Percentiles rank a stretch among this genome's conserved stretches.
phyloP scores from a whole-genome alignment of 2,113 vertebrate species.

The Reinhardtius hippoglossoides region DNA sequence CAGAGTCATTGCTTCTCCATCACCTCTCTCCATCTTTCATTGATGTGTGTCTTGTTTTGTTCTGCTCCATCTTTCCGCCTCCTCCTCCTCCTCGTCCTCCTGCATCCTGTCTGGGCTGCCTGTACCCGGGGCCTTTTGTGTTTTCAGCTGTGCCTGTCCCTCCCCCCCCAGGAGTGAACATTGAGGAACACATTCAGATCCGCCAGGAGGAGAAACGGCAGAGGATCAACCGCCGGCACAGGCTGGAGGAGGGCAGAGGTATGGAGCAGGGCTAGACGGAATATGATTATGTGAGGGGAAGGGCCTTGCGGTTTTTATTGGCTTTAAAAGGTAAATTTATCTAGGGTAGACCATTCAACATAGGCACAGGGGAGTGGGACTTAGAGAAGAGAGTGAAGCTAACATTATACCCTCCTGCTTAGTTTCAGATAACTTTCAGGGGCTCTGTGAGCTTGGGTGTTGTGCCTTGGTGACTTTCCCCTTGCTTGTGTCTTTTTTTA shows the following conservation, averaged over 20 bases:
- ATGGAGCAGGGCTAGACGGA: slow-evolving; percentile 49
- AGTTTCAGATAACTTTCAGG: slow-evolving; percentile 23
- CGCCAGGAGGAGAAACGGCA: slow-evolving; percentile 97
- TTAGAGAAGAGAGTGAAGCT: slow-evolving; percentile 1
- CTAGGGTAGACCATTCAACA: slow-evolving; percentile 2
- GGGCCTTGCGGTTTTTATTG: not conserved
- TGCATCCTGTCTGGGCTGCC: slow-evolving; percentile 71
- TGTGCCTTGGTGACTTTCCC: slow-evolving; percentile 69
- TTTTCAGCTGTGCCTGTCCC: slow-evolving; percentile 95
- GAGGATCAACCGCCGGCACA: slow-evolving; percentile 92
- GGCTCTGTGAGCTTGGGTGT: slow-evolving; percentile 66
- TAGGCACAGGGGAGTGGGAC: slow-evolving; percentile 2
- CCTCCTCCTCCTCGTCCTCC: slow-evolving; percentile 35
- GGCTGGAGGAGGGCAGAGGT: slow-evolving; percentile 97
- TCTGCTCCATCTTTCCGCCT: slow-evolving; percentile 67
- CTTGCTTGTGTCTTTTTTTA: slow-evolving; percentile 65
- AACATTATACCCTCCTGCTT: slow-evolving; percentile 26
- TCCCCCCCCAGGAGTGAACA: slow-evolving; percentile 95
- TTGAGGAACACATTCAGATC: slow-evolving; percentile 98
- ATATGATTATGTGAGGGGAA: not conserved
- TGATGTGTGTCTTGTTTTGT: slow-evolving; percentile 76
- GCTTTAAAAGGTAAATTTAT: slow-evolving; percentile 1
- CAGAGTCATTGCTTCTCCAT: slow-evolving; percentile 69
- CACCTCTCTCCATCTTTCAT: slow-evolving; percentile 75
- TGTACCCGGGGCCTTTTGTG: slow-evolving; percentile 71